Conservation (phyloP, 2,113 vertebrate genomes). For the Triplophysa tibetana region DNA sequence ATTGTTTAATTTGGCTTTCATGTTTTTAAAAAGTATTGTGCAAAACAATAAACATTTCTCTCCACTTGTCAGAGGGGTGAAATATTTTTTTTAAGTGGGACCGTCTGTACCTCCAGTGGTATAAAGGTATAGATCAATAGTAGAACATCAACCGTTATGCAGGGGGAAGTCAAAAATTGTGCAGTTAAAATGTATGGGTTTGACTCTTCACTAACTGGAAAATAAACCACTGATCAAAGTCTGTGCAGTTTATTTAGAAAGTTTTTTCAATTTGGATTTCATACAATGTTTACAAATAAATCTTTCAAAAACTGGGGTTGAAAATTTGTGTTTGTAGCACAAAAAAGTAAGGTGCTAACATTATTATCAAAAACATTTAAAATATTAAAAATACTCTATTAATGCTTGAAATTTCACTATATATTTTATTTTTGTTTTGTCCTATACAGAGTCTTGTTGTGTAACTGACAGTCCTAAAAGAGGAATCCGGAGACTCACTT, state of each 20-base stretch:
- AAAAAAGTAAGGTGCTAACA: no score
- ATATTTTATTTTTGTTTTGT: not conserved
- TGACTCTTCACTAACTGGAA: no score
- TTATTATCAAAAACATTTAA: no score
- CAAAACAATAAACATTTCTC: not conserved
- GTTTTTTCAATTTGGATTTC: not conserved
- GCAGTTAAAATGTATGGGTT: not conserved
- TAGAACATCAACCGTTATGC: not conserved
- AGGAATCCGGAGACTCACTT: slow-evolving; percentile 14
- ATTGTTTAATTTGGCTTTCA: not conserved
- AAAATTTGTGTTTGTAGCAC: no score
- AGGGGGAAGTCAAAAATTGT: not conserved
- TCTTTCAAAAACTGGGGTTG: no score
- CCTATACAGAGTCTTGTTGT: slow-evolving; percentile 9
- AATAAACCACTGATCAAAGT: not conserved
- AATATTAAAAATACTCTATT: no score
- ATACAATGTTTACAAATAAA: no score
- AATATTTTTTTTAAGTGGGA: not conserved
- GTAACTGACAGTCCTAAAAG: slow-evolving; percentile 42
- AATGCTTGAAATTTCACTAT: no score
- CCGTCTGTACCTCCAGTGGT: no score
- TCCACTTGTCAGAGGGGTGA: not conserved
- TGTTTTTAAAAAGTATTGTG: no score
- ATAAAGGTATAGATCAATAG: not conserved
- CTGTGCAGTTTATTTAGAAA: not conserved